Base-by-base conservation (phyloP, 30 jellyfish, hydroid and myxozoan species). In the Turritopsis dohrnii region DNA sequence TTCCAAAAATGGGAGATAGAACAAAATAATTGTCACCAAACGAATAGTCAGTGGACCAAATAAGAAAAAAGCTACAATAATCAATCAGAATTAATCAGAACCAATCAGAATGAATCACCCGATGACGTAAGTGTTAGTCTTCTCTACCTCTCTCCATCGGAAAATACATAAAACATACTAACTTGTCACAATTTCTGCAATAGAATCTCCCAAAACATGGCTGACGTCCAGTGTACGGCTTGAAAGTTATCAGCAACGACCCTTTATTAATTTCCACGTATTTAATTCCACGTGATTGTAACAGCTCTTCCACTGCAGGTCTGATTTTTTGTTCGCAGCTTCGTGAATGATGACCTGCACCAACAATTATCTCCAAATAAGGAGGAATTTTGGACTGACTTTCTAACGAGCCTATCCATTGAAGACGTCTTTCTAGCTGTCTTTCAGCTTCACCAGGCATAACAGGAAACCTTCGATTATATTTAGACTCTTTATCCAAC, bases 191-290 rank as follows among this genome's bases (percentile, higher is more conserved):
- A 0, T n/a, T 69, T 69, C 30, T 69, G 30, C 77, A 69, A 69
- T 69, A 69, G 77, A n/a, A 69, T n/a, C 77, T n/a, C 9, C 77
- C 77, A 69, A 69, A 69, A 27, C 77, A 69, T 69, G 77, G 77
- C 77, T 69, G 77, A 9, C 0, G 16, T 9, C 77, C 77, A 7
- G 28, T 27, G 77, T 69, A 69, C 22, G 16, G 16, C 19, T 69
- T 69, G 17, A 69, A n/a, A 8, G 0, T 27, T n/a, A 69, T 7
- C 77, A 69, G 30, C 28, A 69, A 27, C 77, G 77, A 69, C 31
- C 77, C 77, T 19, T 69, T 69, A 69, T 69, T 69, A 7, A 1
- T 27, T 69, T 69, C 77, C 30, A 69, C 30, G 77, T n/a, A 69
- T 0, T 23, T 1, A n/a, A n/a, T 23, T 0, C 22, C 23, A 69